A percentile compares a stretch with the other conserved stretches of the same genome.
These are phyloP conservation scores for Lordiphosa collinella DNA, from an alignment of 1,140 invertebrate genomes.

Conservation along the genomic window DNA sequence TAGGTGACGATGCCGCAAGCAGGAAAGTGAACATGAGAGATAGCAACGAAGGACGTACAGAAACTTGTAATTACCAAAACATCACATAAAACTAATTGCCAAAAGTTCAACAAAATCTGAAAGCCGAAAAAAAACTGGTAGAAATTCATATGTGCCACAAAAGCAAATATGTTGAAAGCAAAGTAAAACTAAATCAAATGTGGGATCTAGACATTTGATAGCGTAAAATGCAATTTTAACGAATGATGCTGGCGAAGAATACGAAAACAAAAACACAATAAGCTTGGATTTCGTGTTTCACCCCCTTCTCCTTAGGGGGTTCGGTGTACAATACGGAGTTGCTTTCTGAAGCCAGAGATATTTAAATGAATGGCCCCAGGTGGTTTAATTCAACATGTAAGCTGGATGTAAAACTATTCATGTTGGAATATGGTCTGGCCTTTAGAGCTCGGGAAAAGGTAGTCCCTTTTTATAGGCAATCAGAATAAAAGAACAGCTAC, in stretches of 20 bases:
- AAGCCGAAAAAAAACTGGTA: not conserved
- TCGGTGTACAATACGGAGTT: no score
- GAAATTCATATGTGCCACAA: not conserved
- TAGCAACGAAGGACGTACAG: slow-evolving; percentile 16
- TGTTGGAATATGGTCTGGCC: no score
- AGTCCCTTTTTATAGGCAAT: no score
- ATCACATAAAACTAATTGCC: slow-evolving; percentile 37
- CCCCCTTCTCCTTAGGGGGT: not conserved
- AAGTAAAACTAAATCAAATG: slow-evolving; percentile 19
- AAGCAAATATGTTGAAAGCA: slow-evolving; percentile 5
- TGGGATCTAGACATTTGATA: slow-evolving; percentile 6
- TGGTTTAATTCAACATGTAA: no score
- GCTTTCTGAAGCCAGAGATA: not conserved
- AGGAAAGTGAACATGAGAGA: slow-evolving; percentile 12
- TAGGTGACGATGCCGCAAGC: slow-evolving; percentile 35
- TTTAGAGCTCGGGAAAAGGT: no score
- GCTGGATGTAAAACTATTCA: no score
- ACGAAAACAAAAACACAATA: slow-evolving; percentile 13
- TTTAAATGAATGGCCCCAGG: no score
- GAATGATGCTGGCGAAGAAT: slow-evolving; percentile 21
- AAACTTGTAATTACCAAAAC: slow-evolving; percentile 46
- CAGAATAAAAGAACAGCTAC: no score
- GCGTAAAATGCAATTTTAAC: slow-evolving; percentile 35
- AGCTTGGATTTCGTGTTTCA: slow-evolving; percentile 7
- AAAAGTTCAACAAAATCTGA: not conserved